These are phyloP conservation scores for Noctua fimbriata DNA, from an alignment of 2,888 invertebrate species.

Conservation along the genomic window DNA sequence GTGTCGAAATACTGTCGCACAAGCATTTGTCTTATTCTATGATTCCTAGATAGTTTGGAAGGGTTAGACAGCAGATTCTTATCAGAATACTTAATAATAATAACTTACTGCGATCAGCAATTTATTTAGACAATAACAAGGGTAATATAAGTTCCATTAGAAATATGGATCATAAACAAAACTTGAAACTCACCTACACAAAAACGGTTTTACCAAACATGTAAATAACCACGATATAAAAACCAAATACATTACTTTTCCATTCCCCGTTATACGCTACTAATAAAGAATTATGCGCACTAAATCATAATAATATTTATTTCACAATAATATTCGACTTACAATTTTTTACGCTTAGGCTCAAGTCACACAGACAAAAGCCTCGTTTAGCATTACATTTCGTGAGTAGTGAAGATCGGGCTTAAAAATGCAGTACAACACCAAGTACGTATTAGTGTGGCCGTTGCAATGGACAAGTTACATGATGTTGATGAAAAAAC, in stretches of 20 bases:
- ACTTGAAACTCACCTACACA: background rate
- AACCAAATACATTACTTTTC: constrained; percentile 23
- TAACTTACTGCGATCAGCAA: background rate
- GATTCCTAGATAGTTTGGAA: background rate
- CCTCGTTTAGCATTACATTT: background rate
- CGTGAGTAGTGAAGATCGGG: background rate
- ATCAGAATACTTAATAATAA: background rate
- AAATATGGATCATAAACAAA: background rate
- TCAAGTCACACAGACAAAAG: background rate
- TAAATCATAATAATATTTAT: constrained; percentile 34
- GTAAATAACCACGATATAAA: constrained; percentile 6
- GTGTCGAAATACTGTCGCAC: too few relatives aligned
- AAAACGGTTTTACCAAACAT: constrained; percentile 33
- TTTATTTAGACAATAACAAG: background rate
- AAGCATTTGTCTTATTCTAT: background rate
- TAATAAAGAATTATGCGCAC: constrained; percentile 49
- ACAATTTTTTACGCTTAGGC: constrained; percentile 17
- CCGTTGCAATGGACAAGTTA: too few relatives aligned
- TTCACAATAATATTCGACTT: constrained; percentile 1
- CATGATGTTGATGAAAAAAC: too few relatives aligned
- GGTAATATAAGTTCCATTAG: background rate
- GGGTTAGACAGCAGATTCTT: background rate
- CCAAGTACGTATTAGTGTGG: background rate
- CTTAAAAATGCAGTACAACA: background rate
- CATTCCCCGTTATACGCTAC: constrained; percentile 6